Conservation (phyloP, 2,888 invertebrate species). For the Helleia helle region DNA sequence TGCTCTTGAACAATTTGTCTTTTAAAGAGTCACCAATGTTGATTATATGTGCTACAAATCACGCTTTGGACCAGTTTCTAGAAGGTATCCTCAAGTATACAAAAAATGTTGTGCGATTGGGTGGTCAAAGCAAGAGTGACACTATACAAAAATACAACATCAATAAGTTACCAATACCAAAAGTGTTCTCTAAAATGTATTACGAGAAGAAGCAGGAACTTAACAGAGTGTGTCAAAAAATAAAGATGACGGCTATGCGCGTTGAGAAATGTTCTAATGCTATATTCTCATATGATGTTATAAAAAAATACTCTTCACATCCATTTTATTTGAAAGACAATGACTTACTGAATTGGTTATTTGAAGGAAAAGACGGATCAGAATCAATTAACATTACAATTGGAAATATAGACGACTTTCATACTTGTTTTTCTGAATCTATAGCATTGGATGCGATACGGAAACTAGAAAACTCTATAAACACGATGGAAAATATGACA, state of each 20-base stretch:
- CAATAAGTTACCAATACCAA: slow-evolving; percentile 39
- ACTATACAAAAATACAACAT: slow-evolving; percentile 68
- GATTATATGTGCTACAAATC: slow-evolving; percentile 88
- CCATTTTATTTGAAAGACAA: too few species aligned
- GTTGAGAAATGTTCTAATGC: too few species aligned
- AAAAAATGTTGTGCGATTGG: slow-evolving; percentile 77
- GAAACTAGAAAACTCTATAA: too few species aligned
- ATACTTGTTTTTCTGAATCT: too few species aligned
- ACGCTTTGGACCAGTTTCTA: slow-evolving; percentile 89
- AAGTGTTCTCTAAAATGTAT: not conserved
- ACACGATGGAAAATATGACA: too few species aligned
- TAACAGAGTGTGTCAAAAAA: not conserved
- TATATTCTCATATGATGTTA: not conserved
- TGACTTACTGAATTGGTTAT: too few species aligned
- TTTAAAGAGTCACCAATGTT: slow-evolving; percentile 78
- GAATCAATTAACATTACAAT: too few species aligned
- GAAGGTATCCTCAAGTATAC: slow-evolving; percentile 78
- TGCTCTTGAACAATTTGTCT: slow-evolving; percentile 76
- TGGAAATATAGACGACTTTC: too few species aligned
- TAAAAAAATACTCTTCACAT: too few species aligned
- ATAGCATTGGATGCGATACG: too few species aligned
- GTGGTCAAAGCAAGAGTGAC: slow-evolving; percentile 78
- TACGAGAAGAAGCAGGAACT: not conserved
- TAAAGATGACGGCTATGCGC: not conserved
- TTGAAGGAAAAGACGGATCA: too few species aligned